Conservation (phyloP, 2,888 invertebrate species). For the Lobophora halterata region DNA sequence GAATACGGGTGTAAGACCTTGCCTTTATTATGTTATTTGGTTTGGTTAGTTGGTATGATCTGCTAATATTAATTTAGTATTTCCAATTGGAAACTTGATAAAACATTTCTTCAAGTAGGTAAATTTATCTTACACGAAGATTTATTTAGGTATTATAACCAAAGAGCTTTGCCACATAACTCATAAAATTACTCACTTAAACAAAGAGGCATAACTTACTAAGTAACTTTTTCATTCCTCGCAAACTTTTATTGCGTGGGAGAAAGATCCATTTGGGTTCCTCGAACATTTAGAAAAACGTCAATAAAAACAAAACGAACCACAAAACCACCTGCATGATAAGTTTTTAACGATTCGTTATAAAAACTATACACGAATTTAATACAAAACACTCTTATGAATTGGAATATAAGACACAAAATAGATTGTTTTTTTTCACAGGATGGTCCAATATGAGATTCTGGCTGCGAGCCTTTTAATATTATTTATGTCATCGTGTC, state of each 20-base stretch:
- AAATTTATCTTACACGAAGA: too few relatives aligned
- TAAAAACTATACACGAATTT: constrained; percentile 41
- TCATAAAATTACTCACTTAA: constrained; percentile 33
- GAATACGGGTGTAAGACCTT: too few relatives aligned
- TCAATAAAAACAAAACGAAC: constrained; percentile 43
- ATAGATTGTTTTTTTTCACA: constrained; percentile 20
- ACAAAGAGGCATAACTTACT: constrained; percentile 61
- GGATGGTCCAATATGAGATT: constrained; percentile 40
- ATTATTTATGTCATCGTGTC: constrained; percentile 72
- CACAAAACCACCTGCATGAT: constrained; percentile 53
- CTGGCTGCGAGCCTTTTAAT: constrained; percentile 55
- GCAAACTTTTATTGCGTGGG: constrained; percentile 49
- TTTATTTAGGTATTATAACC: too few relatives aligned
- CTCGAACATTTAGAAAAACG: constrained; percentile 25
- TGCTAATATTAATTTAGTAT: too few relatives aligned
- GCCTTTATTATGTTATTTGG: too few relatives aligned
- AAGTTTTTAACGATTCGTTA: constrained; percentile 53
- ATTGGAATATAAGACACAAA: constrained; percentile 17
- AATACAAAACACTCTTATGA: too few relatives aligned
- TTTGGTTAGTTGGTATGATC: too few relatives aligned
- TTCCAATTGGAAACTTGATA: too few relatives aligned
- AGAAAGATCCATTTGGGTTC: constrained; percentile 22
- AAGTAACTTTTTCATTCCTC: constrained; percentile 38
- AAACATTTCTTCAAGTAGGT: too few relatives aligned
- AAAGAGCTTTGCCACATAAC: constrained; percentile 21